Percentiles rank a stretch among this genome's conserved stretches.
phyloP scores from a whole-genome alignment of 1,140 invertebrate species.

The Trichogramma pretiosum region DNA sequence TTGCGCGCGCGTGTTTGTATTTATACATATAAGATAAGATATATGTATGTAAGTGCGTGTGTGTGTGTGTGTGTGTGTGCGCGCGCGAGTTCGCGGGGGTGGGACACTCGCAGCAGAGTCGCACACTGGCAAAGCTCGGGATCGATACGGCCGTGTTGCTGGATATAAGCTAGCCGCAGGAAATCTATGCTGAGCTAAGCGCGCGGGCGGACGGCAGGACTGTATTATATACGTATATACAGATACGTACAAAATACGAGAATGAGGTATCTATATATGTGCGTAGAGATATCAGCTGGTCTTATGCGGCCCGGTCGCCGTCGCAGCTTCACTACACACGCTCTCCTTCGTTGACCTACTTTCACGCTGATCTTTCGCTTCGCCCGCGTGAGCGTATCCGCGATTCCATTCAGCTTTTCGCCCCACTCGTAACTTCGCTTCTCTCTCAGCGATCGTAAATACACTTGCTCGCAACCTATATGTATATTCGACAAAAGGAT shows the following conservation, averaged over 20 bases:
- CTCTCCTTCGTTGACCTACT: conserved; percentile 28
- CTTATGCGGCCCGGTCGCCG: conserved; percentile 14
- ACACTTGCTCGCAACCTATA: no score
- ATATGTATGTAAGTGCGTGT: no score
- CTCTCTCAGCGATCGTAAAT: not conserved
- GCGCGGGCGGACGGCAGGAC: not conserved
- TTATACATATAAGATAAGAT: no score
- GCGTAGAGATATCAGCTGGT: not conserved
- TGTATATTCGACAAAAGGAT: no score
- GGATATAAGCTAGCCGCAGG: not conserved
- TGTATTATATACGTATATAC: conserved; percentile 6
- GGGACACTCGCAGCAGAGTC: no score
- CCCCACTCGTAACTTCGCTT: conserved; percentile 3
- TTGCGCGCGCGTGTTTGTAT: no score
- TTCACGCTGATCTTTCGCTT: no score
- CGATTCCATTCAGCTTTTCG: conserved; percentile 35
- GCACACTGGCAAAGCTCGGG: no score
- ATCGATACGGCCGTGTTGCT: not conserved
- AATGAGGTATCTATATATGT: not conserved
- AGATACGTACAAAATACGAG: conserved; percentile 12
- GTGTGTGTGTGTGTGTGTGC: no score
- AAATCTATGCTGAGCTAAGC: not conserved
- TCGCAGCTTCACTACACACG: no score
- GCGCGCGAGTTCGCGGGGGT: no score
- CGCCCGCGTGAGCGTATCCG: no score